A percentile compares a stretch with the other conserved stretches of the same genome.
Evolutionary conservation across 2,888 invertebrate species (phyloP).

Genomic region (Panopea generosa): DNA sequence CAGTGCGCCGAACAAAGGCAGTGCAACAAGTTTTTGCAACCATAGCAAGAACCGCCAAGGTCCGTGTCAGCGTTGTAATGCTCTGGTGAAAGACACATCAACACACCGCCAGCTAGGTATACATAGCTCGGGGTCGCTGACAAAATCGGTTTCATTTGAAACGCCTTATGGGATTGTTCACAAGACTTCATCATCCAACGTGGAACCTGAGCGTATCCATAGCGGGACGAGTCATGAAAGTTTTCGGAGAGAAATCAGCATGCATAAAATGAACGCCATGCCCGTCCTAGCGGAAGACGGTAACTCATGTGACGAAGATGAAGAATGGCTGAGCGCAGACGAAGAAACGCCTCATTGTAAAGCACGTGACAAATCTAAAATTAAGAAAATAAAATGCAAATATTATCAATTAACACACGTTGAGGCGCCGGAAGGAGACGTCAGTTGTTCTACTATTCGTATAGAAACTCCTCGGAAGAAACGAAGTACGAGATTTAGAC

Average conservation of each 20-base stretch:
- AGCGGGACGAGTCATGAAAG: constrained; percentile 44
- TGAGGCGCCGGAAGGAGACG: not conserved
- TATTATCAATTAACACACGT: too few relatives aligned
- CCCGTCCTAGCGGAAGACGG: constrained; percentile 48
- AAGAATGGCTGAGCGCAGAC: not conserved
- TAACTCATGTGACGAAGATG: constrained; percentile 24
- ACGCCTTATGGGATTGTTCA: constrained; percentile 55
- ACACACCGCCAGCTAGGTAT: not conserved
- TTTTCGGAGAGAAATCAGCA: constrained; percentile 40
- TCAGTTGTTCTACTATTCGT: too few relatives aligned
- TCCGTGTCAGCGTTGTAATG: too few relatives aligned
- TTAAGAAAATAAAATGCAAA: not conserved
- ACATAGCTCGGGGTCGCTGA: constrained; percentile 21
- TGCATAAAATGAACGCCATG: constrained; percentile 41
- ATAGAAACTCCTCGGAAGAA: too few relatives aligned
- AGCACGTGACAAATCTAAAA: constrained; percentile 14
- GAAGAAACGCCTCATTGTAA: not conserved
- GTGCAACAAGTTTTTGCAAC: too few relatives aligned
- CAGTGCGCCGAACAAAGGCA: not conserved
- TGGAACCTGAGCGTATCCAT: constrained; percentile 42
- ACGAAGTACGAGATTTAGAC: not conserved
- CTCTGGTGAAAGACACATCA: too few relatives aligned
- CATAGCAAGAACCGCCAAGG: too few relatives aligned
- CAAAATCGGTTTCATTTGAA: constrained; percentile 36
- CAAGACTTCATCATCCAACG: constrained; percentile 35